phyloP scores from a whole-genome alignment of 2,888 invertebrate species.

The Noctua janthe region DNA sequence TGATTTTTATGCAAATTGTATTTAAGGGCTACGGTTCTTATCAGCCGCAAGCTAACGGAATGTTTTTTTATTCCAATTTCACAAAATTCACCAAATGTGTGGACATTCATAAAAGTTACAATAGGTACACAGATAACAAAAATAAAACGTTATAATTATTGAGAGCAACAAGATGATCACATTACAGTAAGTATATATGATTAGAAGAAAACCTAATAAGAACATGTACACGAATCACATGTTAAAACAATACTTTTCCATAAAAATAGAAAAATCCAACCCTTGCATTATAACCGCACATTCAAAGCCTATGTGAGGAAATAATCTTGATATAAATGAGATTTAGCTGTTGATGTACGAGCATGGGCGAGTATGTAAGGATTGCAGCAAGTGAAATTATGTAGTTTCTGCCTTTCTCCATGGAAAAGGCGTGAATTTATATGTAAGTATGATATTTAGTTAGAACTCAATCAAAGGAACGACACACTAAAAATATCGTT shows the following conservation, averaged over 20 bases:
- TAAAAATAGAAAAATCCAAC: background rate
- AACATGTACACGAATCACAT: background rate
- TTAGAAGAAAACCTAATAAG: background rate
- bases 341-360: background rate
- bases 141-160: background rate
- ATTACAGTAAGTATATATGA: background rate
- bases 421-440: background rate
- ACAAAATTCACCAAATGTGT: background rate
- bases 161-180: background rate
- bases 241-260: background rate
- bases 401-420: background rate
- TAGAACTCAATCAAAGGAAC: background rate
- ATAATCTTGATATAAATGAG: background rate
- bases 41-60: background rate
- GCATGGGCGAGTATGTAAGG: background rate
- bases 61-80: background rate
- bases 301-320: background rate
- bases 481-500: background rate
- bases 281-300: background rate
- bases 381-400: background rate
- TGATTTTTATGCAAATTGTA: slow-evolving; percentile 23
- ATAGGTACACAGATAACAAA: background rate
- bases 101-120: background rate
- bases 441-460: background rate
- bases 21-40: slow-evolving; percentile 14